These are phyloP conservation scores for Orgyia antiqua DNA, from an alignment of 2,888 invertebrate species.

Conservation along the genomic window DNA sequence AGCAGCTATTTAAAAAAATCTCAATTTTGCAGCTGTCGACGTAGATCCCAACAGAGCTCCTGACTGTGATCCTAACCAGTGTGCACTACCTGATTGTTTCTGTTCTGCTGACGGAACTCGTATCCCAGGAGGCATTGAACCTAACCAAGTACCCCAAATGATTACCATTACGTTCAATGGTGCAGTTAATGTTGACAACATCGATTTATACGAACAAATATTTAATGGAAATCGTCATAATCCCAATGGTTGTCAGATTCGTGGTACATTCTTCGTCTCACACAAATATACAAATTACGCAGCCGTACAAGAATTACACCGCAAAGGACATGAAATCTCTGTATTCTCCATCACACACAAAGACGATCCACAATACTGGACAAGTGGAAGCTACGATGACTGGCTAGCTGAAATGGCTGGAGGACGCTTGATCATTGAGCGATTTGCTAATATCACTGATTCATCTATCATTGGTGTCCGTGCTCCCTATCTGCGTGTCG, in stretches of 20 bases:
- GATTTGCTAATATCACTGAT: conserved; percentile 94
- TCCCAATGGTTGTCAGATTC: conserved; percentile 92
- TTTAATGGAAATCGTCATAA: conserved; percentile 91
- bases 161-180: conserved; percentile 95
- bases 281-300: conserved; percentile 96
- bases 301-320: conserved; percentile 91
- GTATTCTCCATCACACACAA: conserved; percentile 96
- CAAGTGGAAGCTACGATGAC: conserved; percentile 90
- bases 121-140: conserved; percentile 90
- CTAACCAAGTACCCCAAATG: conserved; percentile 94
- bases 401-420: conserved; percentile 98
- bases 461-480: conserved; percentile 93
- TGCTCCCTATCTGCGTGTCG: conserved; percentile 92
- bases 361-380: conserved; percentile 95
- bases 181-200: conserved; percentile 94
- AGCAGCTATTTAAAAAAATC: too few species aligned
- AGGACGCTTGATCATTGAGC: conserved; percentile 89
- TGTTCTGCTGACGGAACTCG: conserved; percentile 95
- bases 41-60: conserved; percentile 94
- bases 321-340: conserved; percentile 93
- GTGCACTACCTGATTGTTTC: conserved; percentile 93
- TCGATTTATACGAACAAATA: conserved; percentile 93
- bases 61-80: conserved; percentile 93
- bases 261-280: conserved; percentile 94
- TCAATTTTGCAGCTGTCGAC: conserved; percentile 87